Percentiles rank a stretch among this genome's conserved stretches.
Evolutionary conservation across 1,140 invertebrate genomes (phyloP).

Genomic region (Papilio polyxenes): DNA sequence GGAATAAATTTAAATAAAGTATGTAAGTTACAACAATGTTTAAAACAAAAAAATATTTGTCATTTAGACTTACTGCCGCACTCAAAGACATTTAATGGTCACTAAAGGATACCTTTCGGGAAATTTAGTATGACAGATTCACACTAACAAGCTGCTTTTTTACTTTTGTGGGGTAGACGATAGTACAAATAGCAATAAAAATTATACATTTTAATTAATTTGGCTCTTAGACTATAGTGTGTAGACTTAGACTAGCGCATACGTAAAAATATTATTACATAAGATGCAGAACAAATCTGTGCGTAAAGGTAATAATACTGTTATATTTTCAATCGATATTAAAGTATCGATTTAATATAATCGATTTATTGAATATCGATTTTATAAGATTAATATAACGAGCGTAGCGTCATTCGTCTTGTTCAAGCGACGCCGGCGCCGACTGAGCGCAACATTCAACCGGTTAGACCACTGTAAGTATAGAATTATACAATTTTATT

Average conservation of each 20-base stretch:
- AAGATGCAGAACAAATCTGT: background rate
- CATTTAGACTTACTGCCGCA: background rate
- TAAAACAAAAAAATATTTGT: no score
- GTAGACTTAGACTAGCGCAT: no score
- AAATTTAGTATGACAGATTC: no score
- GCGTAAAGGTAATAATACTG: background rate
- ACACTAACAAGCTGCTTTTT: no score
- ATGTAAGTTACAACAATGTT: background rate
- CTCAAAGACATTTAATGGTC: background rate
- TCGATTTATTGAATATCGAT: slow-evolving; percentile 10
- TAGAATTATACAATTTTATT: slow-evolving; percentile 7
- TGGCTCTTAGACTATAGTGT: background rate
- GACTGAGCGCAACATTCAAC: slow-evolving; percentile 39
- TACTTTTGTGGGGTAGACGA: no score
- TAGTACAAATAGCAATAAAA: background rate
- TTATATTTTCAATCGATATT: slow-evolving; percentile 2
- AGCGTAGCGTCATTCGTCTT: slow-evolving; percentile 11
- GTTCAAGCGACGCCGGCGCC: background rate
- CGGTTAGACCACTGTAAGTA: slow-evolving; percentile 5
- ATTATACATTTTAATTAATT: background rate
- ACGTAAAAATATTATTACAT: background rate
- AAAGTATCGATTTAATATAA: background rate
- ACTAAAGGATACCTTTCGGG: no score
- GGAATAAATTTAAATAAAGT: background rate
- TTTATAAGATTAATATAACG: slow-evolving; percentile 36